Percentiles rank a stretch among this genome's conserved stretches.
Evolutionary conservation across 1,140 invertebrate genomes (phyloP).

Genomic region (Mylabris phalerata): DNA sequence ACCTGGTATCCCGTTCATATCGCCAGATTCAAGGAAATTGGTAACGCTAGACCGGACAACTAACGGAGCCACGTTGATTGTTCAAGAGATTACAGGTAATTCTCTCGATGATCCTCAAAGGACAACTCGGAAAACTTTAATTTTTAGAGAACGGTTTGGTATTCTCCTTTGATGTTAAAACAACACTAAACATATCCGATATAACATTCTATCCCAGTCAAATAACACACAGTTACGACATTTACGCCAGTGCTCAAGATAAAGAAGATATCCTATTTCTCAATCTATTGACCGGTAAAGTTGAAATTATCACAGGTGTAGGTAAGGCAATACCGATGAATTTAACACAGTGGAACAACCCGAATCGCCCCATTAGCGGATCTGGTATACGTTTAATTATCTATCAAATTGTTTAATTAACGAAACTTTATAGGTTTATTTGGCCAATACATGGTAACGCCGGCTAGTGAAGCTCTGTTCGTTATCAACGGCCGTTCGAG

Average conservation of each 20-base stretch:
- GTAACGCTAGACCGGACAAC: conserved; percentile 59
- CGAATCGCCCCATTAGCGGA: conserved; percentile 61
- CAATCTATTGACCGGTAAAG: conserved; percentile 68
- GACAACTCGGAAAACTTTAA: too few relatives aligned
- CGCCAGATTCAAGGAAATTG: conserved; percentile 64
- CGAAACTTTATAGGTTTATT: conserved; percentile 51
- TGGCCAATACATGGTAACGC: conserved; percentile 69
- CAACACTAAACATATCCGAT: conserved; percentile 68
- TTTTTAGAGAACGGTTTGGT: conserved; percentile 56
- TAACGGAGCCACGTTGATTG: conserved; percentile 60
- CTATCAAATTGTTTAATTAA: too few relatives aligned
- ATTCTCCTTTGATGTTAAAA: conserved; percentile 72
- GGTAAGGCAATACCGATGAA: conserved; percentile 54
- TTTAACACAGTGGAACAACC: conserved; percentile 59
- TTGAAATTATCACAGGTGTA: conserved; percentile 72
- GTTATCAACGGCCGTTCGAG: conserved; percentile 67
- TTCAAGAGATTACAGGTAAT: conserved; percentile 61
- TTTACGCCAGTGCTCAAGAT: conserved; percentile 66
- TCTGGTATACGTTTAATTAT: conserved; percentile 41
- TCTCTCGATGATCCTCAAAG: neutral
- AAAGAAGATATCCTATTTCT: conserved; percentile 72
- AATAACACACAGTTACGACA: conserved; percentile 67
- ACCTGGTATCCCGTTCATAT: conserved; percentile 60
- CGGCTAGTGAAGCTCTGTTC: conserved; percentile 64
- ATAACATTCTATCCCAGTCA: conserved; percentile 72